These are phyloP conservation scores for Drosophila basisetae DNA, from an alignment of 2,888 invertebrate species.

Conservation along the genomic window DNA sequence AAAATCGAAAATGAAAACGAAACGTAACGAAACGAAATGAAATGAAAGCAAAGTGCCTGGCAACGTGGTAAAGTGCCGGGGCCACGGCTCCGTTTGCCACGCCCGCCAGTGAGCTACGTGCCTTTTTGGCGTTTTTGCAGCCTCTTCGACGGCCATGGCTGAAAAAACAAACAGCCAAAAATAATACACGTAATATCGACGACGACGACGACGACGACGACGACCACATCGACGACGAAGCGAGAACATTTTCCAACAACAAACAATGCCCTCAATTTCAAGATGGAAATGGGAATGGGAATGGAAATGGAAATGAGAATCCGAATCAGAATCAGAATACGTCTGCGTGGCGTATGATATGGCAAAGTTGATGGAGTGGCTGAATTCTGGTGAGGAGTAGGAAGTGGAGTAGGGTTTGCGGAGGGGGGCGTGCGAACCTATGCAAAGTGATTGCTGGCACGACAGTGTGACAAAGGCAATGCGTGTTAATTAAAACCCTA, in stretches of 20 bases:
- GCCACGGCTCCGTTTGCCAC: conserved; percentile 62
- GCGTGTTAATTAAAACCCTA: conserved; percentile 38
- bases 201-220: neutral
- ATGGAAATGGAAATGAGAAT: neutral
- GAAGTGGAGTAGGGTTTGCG: neutral
- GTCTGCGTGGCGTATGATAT: conserved; percentile 1
- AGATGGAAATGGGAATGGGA: conserved; percentile 5
- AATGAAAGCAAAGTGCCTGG: conserved; percentile 73
- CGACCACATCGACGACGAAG: neutral
- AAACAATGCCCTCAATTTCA: conserved; percentile 43
- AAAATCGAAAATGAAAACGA: conserved; percentile 56
- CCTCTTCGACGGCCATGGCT: conserved; percentile 53
- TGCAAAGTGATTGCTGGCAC: conserved; percentile 22
- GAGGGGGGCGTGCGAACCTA: conserved; percentile 40
- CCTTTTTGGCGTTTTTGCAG: conserved; percentile 77
- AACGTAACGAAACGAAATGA: conserved; percentile 40
- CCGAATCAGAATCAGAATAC: neutral
- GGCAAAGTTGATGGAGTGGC: neutral
- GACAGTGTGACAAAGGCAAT: conserved; percentile 7
- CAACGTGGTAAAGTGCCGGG: conserved; percentile 74
- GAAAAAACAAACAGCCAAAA: conserved; percentile 63
- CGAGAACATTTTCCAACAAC: conserved; percentile 22
- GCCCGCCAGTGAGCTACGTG: conserved; percentile 72
- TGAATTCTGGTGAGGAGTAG: neutral
- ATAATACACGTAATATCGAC: conserved; percentile 61